Conservation (phyloP, 2,113 vertebrate genomes). For the Hylia prasina region DNA sequence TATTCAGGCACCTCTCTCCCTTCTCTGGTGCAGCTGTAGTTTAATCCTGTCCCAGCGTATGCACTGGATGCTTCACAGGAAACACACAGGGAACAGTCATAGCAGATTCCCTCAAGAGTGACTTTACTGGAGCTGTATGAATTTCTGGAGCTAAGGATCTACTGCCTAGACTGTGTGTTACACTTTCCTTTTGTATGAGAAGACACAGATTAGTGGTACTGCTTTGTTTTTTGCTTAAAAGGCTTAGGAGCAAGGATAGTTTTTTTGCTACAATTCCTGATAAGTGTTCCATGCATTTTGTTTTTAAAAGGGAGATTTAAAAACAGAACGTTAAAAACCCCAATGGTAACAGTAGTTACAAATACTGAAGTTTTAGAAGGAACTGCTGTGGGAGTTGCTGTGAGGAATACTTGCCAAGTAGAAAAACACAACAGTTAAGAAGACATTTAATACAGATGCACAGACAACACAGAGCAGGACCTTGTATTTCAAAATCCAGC, state of each 20-base stretch:
- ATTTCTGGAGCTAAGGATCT: background rate
- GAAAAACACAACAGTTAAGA: background rate
- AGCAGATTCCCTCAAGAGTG: background rate
- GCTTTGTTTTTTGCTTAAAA: background rate
- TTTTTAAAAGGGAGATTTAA: background rate
- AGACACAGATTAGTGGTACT: background rate
- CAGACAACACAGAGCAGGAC: background rate
- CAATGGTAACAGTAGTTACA: background rate
- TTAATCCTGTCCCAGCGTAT: background rate
- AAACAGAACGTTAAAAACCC: background rate
- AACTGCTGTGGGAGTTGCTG: background rate
- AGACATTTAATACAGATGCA: background rate
- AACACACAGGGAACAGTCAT: background rate
- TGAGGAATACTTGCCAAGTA: background rate
- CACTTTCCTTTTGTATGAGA: background rate
- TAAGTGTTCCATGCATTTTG: background rate
- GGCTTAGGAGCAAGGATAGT: background rate
- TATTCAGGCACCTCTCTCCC: background rate
- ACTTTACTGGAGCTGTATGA: background rate
- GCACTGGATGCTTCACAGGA: background rate
- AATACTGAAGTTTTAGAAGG: background rate
- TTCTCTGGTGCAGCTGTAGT: background rate
- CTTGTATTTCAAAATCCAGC: background rate
- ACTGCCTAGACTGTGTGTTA: background rate
- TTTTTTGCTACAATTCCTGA: background rate